Evolutionary conservation across 2,113 vertebrate genomes (phyloP).

Genomic region (Montifringilla adamsi): DNA sequence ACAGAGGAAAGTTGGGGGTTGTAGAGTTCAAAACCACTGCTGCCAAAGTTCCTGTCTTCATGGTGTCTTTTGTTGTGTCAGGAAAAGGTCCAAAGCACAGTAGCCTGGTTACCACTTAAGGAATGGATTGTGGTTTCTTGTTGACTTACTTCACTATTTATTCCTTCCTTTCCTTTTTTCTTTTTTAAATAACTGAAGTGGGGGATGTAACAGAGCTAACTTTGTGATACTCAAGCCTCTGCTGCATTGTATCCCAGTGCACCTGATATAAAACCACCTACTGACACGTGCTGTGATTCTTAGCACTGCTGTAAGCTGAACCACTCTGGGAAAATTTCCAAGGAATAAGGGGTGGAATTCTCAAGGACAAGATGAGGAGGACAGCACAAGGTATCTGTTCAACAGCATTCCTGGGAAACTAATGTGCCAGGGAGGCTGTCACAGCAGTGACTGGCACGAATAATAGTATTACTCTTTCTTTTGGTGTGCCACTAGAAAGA

Average conservation of each 20-base stretch:
- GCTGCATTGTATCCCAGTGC: neutral
- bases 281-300: neutral
- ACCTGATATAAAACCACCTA: neutral
- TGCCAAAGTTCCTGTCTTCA: conserved; percentile 21
- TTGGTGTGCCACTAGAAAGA: neutral
- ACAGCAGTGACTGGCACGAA: neutral
- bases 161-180: neutral
- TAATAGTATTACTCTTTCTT: neutral
- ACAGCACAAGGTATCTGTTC: neutral
- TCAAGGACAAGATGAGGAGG: conserved; percentile 22
- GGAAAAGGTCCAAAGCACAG: neutral
- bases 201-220: neutral
- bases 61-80: neutral
- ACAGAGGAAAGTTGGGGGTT: neutral
- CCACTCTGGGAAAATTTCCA: conserved; percentile 33
- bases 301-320: conserved; percentile 17
- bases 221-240: neutral
- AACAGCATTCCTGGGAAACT: neutral
- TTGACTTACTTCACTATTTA: neutral
- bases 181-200: neutral
- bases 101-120: neutral
- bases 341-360: neutral
- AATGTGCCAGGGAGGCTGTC: neutral
- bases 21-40: neutral
- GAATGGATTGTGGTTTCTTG: neutral